Base-by-base conservation (phyloP, 2,797 vertebrate species). In the Diglossa cyanea region DNA sequence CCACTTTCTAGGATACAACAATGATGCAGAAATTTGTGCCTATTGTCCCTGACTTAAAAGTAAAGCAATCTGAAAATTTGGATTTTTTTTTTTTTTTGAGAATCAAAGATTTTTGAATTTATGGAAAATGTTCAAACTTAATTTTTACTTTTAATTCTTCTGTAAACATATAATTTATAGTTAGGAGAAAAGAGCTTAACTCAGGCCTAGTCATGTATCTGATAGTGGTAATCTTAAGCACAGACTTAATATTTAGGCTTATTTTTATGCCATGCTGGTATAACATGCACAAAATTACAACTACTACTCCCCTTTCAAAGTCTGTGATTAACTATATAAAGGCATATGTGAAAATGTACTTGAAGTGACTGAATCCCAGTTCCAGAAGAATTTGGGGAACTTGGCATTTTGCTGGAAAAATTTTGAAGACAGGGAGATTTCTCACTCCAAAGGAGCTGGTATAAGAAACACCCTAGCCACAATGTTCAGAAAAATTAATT, bases 131-230 rank as follows among this genome's bases (percentile, higher is more conserved):
- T 37, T 92, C 7, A 45, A 39, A 66, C 33, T 31, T 44, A 33
- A 31, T 40, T 80, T 33, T 28, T 26, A 31, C 1, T 31, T 76
- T 51, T n/a, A 37, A 17, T 31, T 75, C 44, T 77, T 35, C 15
- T 60, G 63, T 48, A 54, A 78, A 24, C 2, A 39, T 50, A 28
- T 40, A 1, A 28, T 53, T 67, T 68, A 33, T 17, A 65, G 3
- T 50, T 54, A 61, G 35, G 17, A 72, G 19, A 39, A 83, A 71
- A 86, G 4, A 60, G 11, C 10, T 62, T 26, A 88, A 54, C 8
- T 73, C 17, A 25, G 13, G 15, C 3, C 0, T 0, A 63, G 13
- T 48, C 5, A 19, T 37, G 37, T 21, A 44, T 7, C 6, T 66
- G 11, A 66, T 8, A 20, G 2, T 11, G 65, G 51, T 26, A 81